phyloP scores from a whole-genome alignment of 2,888 invertebrate species.

The Mamestra brassicae region DNA sequence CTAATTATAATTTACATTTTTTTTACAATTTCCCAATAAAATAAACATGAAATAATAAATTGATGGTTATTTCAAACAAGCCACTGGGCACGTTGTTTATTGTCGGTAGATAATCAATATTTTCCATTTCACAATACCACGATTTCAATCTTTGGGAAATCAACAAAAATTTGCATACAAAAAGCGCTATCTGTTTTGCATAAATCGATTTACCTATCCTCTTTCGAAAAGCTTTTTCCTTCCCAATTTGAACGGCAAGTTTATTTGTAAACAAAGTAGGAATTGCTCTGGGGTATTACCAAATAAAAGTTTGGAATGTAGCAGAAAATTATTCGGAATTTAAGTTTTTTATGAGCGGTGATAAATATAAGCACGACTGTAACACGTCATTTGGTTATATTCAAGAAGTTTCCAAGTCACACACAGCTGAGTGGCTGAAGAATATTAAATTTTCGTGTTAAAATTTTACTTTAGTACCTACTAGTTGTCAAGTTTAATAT shows the following conservation, averaged over 20 bases:
- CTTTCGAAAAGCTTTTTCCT: constrained; percentile 88
- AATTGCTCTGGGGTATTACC: constrained; percentile 89
- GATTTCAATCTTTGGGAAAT: constrained; percentile 89
- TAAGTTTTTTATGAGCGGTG: constrained; percentile 71
- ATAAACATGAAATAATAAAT: constrained; percentile 60
- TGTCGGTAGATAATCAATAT: constrained; percentile 82
- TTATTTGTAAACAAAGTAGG: constrained; percentile 90
- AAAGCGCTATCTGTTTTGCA: constrained; percentile 90
- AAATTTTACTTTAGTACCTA: constrained; percentile 25
- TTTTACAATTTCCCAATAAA: constrained; percentile 41
- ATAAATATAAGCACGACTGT: constrained; percentile 70
- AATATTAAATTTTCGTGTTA: constrained; percentile 32
- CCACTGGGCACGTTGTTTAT: constrained; percentile 72
- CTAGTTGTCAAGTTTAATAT: neutral
- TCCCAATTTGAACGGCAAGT: constrained; percentile 88
- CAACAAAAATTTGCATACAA: constrained; percentile 90
- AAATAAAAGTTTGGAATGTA: constrained; percentile 87
- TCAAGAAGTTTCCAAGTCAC: constrained; percentile 59
- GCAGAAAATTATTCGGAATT: constrained; percentile 81
- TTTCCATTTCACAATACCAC: constrained; percentile 85
- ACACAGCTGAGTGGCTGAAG: constrained; percentile 25
- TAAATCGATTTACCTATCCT: constrained; percentile 90
- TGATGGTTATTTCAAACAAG: constrained; percentile 68
- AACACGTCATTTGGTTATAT: constrained; percentile 66
- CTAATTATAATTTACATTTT: constrained; percentile 31